These are phyloP conservation scores for Biston stratarius DNA, from an alignment of 2,888 invertebrate species.

Conservation along the genomic window DNA sequence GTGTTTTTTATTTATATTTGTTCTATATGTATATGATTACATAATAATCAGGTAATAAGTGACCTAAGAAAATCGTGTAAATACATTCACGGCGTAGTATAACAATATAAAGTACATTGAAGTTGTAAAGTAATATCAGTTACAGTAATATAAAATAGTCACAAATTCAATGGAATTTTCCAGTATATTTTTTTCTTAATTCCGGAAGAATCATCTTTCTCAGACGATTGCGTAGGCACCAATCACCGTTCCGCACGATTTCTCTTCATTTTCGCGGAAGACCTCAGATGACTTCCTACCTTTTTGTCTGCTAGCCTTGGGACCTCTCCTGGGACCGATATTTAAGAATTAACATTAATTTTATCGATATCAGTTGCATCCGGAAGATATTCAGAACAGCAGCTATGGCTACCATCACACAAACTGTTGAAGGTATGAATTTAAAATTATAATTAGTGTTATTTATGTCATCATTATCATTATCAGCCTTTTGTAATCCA, in stretches of 20 bases:
- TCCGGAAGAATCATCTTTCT: constrained; percentile 44
- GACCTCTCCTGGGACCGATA: constrained; percentile 54
- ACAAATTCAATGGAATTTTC: not conserved
- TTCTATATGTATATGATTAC: too few relatives aligned
- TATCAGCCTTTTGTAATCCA: too few relatives aligned
- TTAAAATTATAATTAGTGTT: not conserved
- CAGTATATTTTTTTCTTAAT: constrained; percentile 25
- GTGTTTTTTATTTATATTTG: too few relatives aligned
- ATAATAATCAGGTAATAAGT: too few relatives aligned
- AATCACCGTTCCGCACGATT: constrained; percentile 64
- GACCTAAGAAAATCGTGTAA: too few relatives aligned
- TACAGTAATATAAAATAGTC: not conserved
- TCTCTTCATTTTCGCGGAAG: constrained; percentile 50
- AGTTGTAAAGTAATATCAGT: not conserved
- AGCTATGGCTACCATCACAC: constrained; percentile 68
- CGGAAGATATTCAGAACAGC: constrained; percentile 49
- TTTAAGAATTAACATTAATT: constrained; percentile 74
- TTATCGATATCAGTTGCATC: constrained; percentile 63
- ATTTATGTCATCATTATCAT: not conserved
- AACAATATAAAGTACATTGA: not conserved
- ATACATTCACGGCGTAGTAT: too few relatives aligned
- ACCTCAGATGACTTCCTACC: constrained; percentile 54
- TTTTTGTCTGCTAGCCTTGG: constrained; percentile 57
- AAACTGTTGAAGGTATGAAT: constrained; percentile 63
- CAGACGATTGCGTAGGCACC: constrained; percentile 32